These are phyloP conservation scores for Nylanderia fulva DNA, from an alignment of 1,140 invertebrate genomes.

Conservation along the genomic window DNA sequence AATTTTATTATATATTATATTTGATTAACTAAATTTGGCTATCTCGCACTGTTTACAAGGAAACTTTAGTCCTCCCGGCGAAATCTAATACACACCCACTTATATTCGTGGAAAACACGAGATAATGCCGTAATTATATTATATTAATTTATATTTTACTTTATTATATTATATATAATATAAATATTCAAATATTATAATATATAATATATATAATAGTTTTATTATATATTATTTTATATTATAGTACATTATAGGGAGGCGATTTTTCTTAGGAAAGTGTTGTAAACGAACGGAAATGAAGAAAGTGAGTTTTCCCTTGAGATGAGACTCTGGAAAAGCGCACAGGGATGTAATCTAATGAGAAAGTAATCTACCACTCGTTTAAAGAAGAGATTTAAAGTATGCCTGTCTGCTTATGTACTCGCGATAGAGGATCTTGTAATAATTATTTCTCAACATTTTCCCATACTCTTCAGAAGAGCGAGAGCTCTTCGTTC, in stretches of 20 bases:
- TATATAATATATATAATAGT: too few relatives aligned
- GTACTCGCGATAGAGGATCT: not conserved
- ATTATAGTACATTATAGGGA: too few relatives aligned
- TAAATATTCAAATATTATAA: too few relatives aligned
- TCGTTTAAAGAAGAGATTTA: not conserved
- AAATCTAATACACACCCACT: too few relatives aligned
- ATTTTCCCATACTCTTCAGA: too few relatives aligned
- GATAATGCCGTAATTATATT: not conserved
- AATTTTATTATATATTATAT: too few relatives aligned
- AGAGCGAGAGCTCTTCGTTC: not conserved
- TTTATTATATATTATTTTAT: too few relatives aligned
- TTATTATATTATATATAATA: too few relatives aligned
- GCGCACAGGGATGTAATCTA: not conserved
- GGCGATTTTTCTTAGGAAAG: not conserved
- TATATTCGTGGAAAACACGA: too few relatives aligned
- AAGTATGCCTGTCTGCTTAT: not conserved
- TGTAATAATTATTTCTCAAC: conserved; percentile 11
- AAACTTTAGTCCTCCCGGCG: not conserved
- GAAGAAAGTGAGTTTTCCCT: not conserved
- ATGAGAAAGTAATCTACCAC: conserved; percentile 36
- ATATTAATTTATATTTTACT: too few relatives aligned
- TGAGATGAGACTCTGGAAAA: not conserved
- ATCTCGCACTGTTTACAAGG: not conserved
- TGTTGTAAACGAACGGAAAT: not conserved
- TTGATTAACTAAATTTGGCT: conserved; percentile 29